A percentile compares a stretch with the other conserved stretches of the same genome.
Conservation (phyloP, 2,797 vertebrate species). For the Apodemus agrarius region DNA sequence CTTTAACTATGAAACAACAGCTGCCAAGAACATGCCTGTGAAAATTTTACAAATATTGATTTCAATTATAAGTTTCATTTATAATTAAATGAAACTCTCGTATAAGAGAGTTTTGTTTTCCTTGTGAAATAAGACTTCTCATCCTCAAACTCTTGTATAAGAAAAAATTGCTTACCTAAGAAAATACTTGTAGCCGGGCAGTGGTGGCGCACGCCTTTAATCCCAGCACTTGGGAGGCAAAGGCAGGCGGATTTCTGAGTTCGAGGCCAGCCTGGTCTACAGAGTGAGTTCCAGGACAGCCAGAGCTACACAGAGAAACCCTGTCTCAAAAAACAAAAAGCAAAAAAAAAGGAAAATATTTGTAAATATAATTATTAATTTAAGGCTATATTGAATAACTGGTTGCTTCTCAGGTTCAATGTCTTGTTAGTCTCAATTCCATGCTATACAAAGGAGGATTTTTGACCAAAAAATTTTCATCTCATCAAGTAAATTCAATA, state of each 20-base stretch:
- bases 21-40: neutral
- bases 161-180: neutral
- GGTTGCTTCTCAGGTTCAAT: neutral
- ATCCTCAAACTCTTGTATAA: neutral
- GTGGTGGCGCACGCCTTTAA: too few relatives aligned
- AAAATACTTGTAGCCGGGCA: conserved; percentile 27
- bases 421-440: neutral
- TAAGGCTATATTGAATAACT: neutral
- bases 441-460: neutral
- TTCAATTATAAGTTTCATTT: neutral
- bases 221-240: too few relatives aligned
- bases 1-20: neutral
- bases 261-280: too few relatives aligned
- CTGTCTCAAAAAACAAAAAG: too few relatives aligned
- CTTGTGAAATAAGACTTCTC: too few relatives aligned
- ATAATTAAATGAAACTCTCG: neutral
- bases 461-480: neutral
- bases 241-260: too few relatives aligned
- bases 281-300: too few relatives aligned
- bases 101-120: too few relatives aligned
- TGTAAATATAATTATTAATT: conserved; percentile 41
- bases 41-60: neutral
- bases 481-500: neutral
- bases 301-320: too few relatives aligned
- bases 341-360: too few relatives aligned